Evolutionary conservation across 2,797 vertebrate genomes (phyloP).

Genomic region (Acomys russatus): DNA sequence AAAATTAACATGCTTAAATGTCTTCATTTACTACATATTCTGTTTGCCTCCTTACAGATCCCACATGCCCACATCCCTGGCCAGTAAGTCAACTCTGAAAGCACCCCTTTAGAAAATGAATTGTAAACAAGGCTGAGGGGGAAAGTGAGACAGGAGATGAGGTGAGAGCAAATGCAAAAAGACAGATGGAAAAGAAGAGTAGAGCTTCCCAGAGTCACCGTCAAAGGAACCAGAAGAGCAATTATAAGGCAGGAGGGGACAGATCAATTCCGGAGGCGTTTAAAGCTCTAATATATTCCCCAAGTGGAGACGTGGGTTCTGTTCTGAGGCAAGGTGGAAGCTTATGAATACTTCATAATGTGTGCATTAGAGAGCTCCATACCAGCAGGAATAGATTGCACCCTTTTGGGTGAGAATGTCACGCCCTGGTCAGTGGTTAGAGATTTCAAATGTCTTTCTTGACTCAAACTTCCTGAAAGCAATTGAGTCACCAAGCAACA

Average conservation of each 20-base stretch:
- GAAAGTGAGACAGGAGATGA: constrained; percentile 55
- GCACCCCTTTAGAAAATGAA: constrained; percentile 65
- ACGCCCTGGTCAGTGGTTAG: constrained; percentile 73
- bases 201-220: constrained; percentile 12
- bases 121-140: constrained; percentile 62
- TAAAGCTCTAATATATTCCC: constrained; percentile 59
- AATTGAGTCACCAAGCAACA: constrained; percentile 68
- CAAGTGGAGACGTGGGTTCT: constrained; percentile 69
- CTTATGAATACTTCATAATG: constrained; percentile 83
- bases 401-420: constrained; percentile 69
- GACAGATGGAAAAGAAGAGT: constrained; percentile 70
- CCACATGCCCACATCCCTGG: constrained; percentile 56
- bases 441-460: constrained; percentile 72
- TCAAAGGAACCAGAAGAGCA: constrained; percentile 41
- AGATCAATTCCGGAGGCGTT: constrained; percentile 62
- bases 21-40: constrained; percentile 80
- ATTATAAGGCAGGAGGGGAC: constrained; percentile 58
- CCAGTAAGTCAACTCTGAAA: constrained; percentile 51
- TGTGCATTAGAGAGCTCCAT: constrained; percentile 70
- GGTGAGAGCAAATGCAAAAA: constrained; percentile 57
- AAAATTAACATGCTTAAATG: constrained; percentile 84
- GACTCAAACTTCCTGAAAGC: constrained; percentile 66
- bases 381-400: constrained; percentile 73
- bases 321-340: constrained; percentile 74
- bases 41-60: constrained; percentile 79